These are phyloP conservation scores for Nilaparvata lugens DNA, from an alignment of 1,140 invertebrate genomes.

Conservation along the genomic window DNA sequence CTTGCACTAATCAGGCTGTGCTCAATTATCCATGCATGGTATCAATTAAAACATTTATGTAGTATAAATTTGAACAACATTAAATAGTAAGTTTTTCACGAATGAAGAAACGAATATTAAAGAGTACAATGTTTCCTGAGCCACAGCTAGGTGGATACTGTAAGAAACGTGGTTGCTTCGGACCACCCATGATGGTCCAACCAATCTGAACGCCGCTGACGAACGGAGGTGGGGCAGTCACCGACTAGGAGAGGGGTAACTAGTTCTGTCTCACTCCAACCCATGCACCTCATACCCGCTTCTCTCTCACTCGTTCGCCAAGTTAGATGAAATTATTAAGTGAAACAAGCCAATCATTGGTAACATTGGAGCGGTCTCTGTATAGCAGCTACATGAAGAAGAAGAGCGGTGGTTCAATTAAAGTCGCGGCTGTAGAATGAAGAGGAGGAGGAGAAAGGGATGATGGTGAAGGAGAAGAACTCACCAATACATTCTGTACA, in stretches of 20 bases:
- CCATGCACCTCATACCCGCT: background rate
- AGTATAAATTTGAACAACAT: too few species aligned
- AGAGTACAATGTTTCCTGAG: background rate
- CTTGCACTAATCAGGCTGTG: too few species aligned
- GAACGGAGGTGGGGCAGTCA: background rate
- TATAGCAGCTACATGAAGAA: background rate
- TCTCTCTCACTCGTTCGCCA: background rate
- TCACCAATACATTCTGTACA: background rate
- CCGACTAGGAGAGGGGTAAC: background rate
- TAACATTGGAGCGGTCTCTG: background rate
- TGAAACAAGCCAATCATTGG: constrained; percentile 5
- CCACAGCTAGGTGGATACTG: background rate
- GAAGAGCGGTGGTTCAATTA: background rate
- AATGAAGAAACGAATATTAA: too few species aligned
- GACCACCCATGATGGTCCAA: background rate
- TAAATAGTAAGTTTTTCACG: too few species aligned
- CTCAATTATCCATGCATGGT: too few species aligned
- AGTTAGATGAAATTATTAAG: constrained; percentile 1
- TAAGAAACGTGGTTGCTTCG: background rate
- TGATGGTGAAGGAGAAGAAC: background rate
- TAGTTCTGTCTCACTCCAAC: background rate
- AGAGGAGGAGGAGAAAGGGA: background rate
- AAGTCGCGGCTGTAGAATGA: background rate
- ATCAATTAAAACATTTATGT: too few species aligned
- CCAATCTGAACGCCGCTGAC: background rate